These are phyloP conservation scores for Lasiurus cinereus DNA, from an alignment of 2,113 vertebrate genomes.

Conservation along the genomic window DNA sequence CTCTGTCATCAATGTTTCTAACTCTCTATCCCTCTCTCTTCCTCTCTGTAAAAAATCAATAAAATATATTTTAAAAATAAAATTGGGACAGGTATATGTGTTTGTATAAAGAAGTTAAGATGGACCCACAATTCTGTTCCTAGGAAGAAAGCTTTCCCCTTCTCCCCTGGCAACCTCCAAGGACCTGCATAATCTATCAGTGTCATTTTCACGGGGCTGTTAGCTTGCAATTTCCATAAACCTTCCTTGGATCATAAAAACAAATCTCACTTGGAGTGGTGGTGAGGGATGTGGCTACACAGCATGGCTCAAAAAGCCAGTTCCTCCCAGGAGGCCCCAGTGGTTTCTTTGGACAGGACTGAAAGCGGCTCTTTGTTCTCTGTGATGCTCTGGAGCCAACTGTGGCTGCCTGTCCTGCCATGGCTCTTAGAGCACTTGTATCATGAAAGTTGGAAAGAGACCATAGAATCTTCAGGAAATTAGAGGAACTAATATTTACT, in stretches of 20 bases:
- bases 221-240: conserved; percentile 43
- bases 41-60: too few relatives aligned
- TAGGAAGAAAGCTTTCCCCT: not conserved
- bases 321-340: conserved; percentile 31
- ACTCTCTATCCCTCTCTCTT: too few relatives aligned
- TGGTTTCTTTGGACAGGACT: not conserved
- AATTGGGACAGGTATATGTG: not conserved
- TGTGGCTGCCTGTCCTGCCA: not conserved
- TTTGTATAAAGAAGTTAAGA: not conserved
- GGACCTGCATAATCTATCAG: not conserved
- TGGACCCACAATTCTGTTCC: not conserved
- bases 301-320: not conserved
- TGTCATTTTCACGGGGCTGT: conserved; percentile 5
- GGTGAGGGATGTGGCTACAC: not conserved
- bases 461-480: conserved; percentile 34
- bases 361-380: conserved; percentile 62
- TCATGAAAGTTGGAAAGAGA: not conserved
- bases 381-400: not conserved
- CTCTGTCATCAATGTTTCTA: too few relatives aligned
- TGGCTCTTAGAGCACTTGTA: not conserved
- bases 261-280: not conserved
- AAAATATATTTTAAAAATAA: not conserved
- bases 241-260: conserved; percentile 31
- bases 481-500: conserved; percentile 22
- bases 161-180: not conserved